Conservation (phyloP, 2,888 invertebrate species). For the Pantelozetes paolii region DNA sequence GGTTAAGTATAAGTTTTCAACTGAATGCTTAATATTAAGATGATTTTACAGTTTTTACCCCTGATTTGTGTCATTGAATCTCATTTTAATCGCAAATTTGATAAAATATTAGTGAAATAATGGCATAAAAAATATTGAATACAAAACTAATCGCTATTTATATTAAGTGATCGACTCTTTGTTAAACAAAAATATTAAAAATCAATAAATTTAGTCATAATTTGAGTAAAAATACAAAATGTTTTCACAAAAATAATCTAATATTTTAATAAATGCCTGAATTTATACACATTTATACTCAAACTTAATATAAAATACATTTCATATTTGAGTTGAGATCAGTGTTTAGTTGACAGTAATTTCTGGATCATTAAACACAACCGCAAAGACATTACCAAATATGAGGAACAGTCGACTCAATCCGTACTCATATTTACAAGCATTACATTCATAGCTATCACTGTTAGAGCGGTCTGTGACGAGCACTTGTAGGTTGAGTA, state of each 20-base stretch:
- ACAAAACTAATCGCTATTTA: too few relatives aligned
- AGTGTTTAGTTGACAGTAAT: constrained; percentile 20
- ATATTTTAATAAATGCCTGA: constrained; percentile 11
- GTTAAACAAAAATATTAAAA: neutral
- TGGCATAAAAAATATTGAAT: too few relatives aligned
- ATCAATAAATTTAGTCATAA: constrained; percentile 3
- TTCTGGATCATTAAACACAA: constrained; percentile 41
- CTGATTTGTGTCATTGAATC: too few relatives aligned
- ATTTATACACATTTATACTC: neutral
- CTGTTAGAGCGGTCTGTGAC: constrained; percentile 9
- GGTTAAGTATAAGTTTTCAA: too few relatives aligned
- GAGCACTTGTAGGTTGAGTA: neutral
- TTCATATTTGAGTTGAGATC: constrained; percentile 2
- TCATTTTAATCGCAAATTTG: too few relatives aligned
- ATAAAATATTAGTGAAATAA: too few relatives aligned
- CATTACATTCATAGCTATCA: constrained; percentile 6
- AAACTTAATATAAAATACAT: constrained; percentile 12
- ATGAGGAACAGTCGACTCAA: neutral
- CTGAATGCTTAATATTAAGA: too few relatives aligned
- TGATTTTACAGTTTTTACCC: too few relatives aligned
- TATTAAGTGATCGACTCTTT: neutral
- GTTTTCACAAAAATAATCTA: constrained; percentile 23
- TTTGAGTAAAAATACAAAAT: constrained; percentile 14
- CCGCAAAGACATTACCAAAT: constrained; percentile 37
- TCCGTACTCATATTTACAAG: constrained; percentile 5